These are phyloP conservation scores for Plemyria rubiginata DNA, from an alignment of 2,888 invertebrate species.

Conservation along the genomic window DNA sequence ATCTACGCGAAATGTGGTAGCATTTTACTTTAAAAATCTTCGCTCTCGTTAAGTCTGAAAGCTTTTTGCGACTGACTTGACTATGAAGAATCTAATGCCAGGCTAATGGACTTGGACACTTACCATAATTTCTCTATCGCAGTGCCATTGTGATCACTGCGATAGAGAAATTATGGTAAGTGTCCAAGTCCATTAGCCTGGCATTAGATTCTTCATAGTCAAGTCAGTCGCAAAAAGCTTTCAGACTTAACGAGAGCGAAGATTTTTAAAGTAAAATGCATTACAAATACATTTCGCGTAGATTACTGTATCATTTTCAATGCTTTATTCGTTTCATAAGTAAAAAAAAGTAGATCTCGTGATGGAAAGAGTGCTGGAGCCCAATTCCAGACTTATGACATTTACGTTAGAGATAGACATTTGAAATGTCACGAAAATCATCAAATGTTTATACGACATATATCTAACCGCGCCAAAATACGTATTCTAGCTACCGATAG, in stretches of 20 bases:
- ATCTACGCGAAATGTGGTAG: slow-evolving; percentile 18
- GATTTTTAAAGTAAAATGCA: slow-evolving; percentile 25
- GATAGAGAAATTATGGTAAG: slow-evolving; percentile 38
- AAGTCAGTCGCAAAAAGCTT: slow-evolving; percentile 32
- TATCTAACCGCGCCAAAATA: no score
- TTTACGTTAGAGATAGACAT: no score
- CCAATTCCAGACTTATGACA: no score
- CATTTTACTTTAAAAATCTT: slow-evolving; percentile 25
- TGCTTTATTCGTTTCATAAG: slow-evolving; percentile 11
- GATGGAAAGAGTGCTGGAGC: slow-evolving; percentile 25
- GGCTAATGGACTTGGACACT: slow-evolving; percentile 38
- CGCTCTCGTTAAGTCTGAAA: slow-evolving; percentile 26
- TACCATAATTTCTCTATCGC: slow-evolving; percentile 37
- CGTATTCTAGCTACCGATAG: no score
- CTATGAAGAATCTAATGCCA: slow-evolving; percentile 33
- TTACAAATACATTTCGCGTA: slow-evolving; percentile 19
- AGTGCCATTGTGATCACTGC: no score
- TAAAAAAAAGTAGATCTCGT: slow-evolving; percentile 15
- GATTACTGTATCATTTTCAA: slow-evolving; percentile 10
- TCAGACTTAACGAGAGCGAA: slow-evolving; percentile 23
- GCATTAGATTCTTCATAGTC: slow-evolving; percentile 32
- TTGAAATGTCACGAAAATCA: no score
- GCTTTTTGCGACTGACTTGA: slow-evolving; percentile 30
- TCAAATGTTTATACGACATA: no score
- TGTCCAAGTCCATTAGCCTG: slow-evolving; percentile 37